These are phyloP conservation scores for Chauna torquata DNA, from an alignment of 2,113 vertebrate species.

Conservation along the genomic window DNA sequence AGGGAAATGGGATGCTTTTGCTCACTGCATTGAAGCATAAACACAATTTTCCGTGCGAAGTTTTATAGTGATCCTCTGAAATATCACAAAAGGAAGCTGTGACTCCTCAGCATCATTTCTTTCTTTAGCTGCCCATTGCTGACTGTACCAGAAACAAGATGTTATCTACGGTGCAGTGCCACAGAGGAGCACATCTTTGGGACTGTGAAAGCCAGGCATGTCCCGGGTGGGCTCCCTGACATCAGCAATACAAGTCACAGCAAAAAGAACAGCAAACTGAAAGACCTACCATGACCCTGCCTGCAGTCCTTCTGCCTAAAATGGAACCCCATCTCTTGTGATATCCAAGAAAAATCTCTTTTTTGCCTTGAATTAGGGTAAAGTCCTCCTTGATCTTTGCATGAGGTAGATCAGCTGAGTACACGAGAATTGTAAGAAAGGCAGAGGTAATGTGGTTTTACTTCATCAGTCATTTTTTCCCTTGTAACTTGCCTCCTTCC, in stretches of 20 bases:
- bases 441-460: not conserved
- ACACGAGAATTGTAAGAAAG: not conserved
- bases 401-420: not conserved
- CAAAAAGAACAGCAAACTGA: not conserved
- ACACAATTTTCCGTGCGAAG: slow-evolving; percentile 10
- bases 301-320: not conserved
- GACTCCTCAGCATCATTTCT: not conserved
- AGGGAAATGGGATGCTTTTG: slow-evolving; percentile 32
- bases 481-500: not conserved
- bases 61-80: not conserved
- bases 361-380: not conserved
- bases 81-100: not conserved
- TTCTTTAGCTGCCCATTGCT: not conserved
- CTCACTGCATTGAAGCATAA: not conserved
- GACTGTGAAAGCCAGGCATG: rapidly evolving
- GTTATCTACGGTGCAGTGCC: not conserved
- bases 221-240: not conserved
- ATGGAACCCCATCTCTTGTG: not conserved
- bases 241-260: rapidly evolving
- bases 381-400: not conserved
- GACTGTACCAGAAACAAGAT: not conserved
- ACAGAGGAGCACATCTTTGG: not conserved
- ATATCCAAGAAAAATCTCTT: not conserved
- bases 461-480: not conserved
- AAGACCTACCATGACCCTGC: not conserved